Conservation (phyloP, 2,888 invertebrate genomes). For the Xylophagus ater region DNA sequence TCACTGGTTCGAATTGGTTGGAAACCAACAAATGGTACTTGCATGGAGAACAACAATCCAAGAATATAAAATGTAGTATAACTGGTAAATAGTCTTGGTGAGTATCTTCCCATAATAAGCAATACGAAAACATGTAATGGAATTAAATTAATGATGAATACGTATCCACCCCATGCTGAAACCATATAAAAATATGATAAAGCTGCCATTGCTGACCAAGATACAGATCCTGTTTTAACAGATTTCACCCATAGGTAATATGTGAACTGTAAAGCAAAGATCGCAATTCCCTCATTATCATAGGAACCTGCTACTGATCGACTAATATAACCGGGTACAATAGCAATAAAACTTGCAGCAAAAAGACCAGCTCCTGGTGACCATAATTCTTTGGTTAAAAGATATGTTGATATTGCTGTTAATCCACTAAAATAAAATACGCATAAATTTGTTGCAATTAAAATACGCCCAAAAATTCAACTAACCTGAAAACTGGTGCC, state of each 20-base stretch:
- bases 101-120: conserved; percentile 90
- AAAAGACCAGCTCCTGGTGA: conserved; percentile 92
- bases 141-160: conserved; percentile 98
- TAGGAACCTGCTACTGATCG: conserved; percentile 98
- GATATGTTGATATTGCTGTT: conserved; percentile 94
- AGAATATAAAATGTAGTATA: conserved; percentile 96
- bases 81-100: conserved; percentile 82
- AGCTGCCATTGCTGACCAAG: conserved; percentile 90
- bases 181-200: conserved; percentile 99
- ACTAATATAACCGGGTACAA: conserved; percentile 97
- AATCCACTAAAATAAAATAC: conserved; percentile 66
- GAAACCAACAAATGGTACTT: conserved; percentile 92
- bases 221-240: conserved; percentile 93
- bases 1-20: conserved; percentile 98
- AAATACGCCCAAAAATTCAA: neutral
- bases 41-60: conserved; percentile 93
- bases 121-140: conserved; percentile 94
- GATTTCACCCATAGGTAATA: conserved; percentile 98
- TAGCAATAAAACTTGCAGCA: conserved; percentile 98
- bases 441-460: neutral
- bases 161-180: conserved; percentile 99
- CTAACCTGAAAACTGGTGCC: conserved; percentile 87
- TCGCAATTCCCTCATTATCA: conserved; percentile 99
- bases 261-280: conserved; percentile 97
- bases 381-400: conserved; percentile 96